These are phyloP conservation scores for Belonocnema kinseyi DNA, from an alignment of 1,140 invertebrate species.

Conservation along the genomic window DNA sequence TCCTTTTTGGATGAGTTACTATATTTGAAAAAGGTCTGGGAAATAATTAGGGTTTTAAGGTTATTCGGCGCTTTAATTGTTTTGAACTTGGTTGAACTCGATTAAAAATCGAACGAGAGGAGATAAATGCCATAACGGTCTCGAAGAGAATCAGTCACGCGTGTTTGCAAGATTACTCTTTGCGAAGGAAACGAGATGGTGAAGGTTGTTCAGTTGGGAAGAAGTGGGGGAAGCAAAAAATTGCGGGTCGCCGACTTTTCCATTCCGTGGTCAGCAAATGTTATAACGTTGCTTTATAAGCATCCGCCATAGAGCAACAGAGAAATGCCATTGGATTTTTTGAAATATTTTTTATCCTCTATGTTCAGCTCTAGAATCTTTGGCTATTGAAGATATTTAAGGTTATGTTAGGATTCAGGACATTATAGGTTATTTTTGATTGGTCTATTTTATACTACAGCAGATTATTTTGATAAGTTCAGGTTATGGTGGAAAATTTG, in stretches of 20 bases:
- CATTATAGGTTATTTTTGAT: no score
- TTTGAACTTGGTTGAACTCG: neutral
- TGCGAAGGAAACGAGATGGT: slow-evolving; percentile 29
- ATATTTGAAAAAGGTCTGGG: neutral
- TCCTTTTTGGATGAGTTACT: neutral
- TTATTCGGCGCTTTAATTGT: neutral
- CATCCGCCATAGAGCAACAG: neutral
- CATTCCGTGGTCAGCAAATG: slow-evolving; percentile 31
- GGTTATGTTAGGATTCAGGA: no score
- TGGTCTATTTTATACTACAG: no score
- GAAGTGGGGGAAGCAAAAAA: neutral
- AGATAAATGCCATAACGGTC: slow-evolving; percentile 24
- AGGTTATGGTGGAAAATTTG: no score
- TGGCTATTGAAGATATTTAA: no score
- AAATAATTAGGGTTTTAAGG: neutral
- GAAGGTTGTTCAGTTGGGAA: neutral
- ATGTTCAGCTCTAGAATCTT: no score
- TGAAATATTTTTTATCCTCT: neutral
- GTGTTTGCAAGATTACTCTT: slow-evolving; percentile 20
- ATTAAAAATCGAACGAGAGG: neutral
- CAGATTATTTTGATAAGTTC: no score
- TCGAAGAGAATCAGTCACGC: slow-evolving; percentile 23
- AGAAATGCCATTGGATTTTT: neutral
- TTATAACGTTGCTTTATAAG: slow-evolving; percentile 17
- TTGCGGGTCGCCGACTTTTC: slow-evolving; percentile 32